Percentiles rank a stretch among this genome's conserved stretches.
phyloP scores from a whole-genome alignment of 2,113 vertebrate genomes.

The Sclerurus mexicanus region DNA sequence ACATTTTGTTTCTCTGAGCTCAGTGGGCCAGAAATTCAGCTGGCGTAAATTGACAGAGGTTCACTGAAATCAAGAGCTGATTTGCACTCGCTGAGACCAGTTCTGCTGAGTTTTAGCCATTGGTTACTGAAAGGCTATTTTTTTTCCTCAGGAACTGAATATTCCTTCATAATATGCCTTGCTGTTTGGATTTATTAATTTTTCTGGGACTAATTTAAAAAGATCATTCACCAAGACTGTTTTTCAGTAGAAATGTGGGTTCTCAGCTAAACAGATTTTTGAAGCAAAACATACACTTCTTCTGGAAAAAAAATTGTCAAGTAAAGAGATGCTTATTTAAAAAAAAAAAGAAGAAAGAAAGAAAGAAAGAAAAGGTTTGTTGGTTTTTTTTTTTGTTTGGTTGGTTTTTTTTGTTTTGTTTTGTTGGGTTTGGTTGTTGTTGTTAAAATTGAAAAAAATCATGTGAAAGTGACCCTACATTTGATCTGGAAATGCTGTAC shows the following conservation, averaged over 20 bases:
- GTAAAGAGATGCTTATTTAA: not conserved
- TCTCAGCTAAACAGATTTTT: not conserved
- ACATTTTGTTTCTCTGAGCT: conserved; percentile 55
- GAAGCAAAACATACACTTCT: not conserved
- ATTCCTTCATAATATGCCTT: not conserved
- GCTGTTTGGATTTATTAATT: not conserved
- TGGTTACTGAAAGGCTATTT: not conserved
- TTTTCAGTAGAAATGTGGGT: not conserved
- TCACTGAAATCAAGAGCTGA: not conserved
- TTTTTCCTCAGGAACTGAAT: not conserved
- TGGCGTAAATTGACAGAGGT: not conserved
- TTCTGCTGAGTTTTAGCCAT: not conserved
- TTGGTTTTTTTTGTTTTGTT: not conserved
- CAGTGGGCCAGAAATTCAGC: conserved; percentile 40
- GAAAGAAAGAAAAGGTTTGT: not conserved
- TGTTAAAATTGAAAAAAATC: not conserved
- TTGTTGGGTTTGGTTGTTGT: not conserved
- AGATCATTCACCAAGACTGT: not conserved
- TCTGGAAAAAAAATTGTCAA: not conserved
- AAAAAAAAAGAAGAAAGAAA: not conserved
- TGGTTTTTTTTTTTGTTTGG: not conserved
- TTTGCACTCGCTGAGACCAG: not conserved
- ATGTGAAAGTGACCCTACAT: not conserved
- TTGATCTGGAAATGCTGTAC: not conserved
- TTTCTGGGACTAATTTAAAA: not conserved